Conservation (phyloP, 2,797 vertebrate species). For the Ibycter americanus region DNA sequence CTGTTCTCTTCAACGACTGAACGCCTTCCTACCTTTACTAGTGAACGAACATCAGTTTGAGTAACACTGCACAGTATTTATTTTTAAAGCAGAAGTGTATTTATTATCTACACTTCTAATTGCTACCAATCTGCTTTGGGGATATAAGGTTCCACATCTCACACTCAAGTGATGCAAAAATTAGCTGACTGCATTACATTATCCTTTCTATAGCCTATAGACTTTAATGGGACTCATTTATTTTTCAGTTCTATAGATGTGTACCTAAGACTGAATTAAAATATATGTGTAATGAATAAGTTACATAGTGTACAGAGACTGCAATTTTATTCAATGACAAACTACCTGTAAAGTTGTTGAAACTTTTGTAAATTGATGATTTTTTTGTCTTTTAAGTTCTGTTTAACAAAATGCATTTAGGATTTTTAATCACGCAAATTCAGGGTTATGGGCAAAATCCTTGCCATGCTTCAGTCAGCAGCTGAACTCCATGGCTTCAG, state of each 20-base stretch:
- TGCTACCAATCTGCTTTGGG: constrained; percentile 2
- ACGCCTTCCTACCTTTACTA: constrained; percentile 16
- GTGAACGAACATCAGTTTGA: constrained; percentile 27
- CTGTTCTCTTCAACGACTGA: constrained; percentile 19
- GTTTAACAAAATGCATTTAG: neutral
- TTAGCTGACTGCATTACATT: neutral
- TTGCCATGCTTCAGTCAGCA: neutral
- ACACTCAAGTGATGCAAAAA: neutral
- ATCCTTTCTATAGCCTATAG: neutral
- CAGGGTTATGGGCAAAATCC: neutral
- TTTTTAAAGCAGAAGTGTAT: constrained; percentile 35
- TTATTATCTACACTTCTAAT: constrained; percentile 15
- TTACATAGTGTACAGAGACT: neutral
- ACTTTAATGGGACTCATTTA: neutral
- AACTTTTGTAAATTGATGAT: neutral
- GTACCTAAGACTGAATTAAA: neutral
- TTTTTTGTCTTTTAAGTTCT: neutral
- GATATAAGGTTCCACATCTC: neutral
- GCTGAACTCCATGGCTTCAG: neutral
- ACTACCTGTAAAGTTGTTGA: neutral
- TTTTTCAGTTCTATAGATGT: neutral
- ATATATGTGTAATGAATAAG: neutral
- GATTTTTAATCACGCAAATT: neutral
- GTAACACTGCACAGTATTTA: constrained; percentile 29
- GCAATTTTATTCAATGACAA: neutral